Conservation (phyloP, 2,797 vertebrate genomes). For the Pipistrellus kuhlii region DNA sequence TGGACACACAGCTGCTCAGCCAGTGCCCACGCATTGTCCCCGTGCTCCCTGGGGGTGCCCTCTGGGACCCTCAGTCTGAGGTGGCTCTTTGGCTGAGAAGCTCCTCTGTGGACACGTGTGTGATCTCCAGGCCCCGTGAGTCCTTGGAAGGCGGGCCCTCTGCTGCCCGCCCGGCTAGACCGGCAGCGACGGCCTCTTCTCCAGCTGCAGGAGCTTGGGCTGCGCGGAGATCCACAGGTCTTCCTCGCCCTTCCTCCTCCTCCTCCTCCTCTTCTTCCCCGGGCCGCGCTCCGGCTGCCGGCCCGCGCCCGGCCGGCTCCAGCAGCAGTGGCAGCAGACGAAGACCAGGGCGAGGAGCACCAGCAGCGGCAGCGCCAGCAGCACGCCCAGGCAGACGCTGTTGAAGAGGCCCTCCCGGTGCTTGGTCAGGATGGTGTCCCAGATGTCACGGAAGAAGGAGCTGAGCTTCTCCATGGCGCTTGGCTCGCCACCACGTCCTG, state of each 20-base stretch:
- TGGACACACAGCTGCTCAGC: constrained; percentile 27
- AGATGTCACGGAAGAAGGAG: constrained; percentile 91
- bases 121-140: background rate
- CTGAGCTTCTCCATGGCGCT: constrained; percentile 87
- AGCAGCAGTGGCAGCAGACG: constrained; percentile 97
- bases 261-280: constrained; percentile 88
- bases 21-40: background rate
- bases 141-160: constrained; percentile 34
- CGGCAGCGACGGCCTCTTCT: constrained; percentile 90
- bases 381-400: constrained; percentile 92
- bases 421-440: constrained; percentile 90
- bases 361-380: constrained; percentile 92
- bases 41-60: accelerated
- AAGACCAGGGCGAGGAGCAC: constrained; percentile 89
- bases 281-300: constrained; percentile 59
- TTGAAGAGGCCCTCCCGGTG: constrained; percentile 94
- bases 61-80: background rate
- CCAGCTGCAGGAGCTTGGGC: constrained; percentile 91
- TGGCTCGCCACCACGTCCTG: background rate
- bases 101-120: background rate
- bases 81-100: constrained; percentile 1
- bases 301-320: constrained; percentile 72
- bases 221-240: constrained; percentile 98
- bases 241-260: constrained; percentile 90
- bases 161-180: constrained; percentile 77